Base-by-base conservation (phyloP, 1,140 invertebrate genomes). In the Cyclargus thomasi region DNA sequence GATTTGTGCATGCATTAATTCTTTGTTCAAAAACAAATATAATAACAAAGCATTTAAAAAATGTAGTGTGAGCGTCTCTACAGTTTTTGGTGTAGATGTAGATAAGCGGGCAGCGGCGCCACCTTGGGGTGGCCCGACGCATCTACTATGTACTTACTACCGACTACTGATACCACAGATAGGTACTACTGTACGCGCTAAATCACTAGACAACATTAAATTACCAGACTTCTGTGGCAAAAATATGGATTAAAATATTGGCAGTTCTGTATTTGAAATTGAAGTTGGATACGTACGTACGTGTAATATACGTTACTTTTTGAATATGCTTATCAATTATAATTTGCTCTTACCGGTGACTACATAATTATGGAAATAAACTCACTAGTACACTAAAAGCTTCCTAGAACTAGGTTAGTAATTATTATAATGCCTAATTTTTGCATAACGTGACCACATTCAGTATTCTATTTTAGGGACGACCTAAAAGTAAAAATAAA, bases 71-170 rank as follows among this genome's bases (percentile, higher is more conserved):
- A 35, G 14, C 67, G 62, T 55, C 71, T 73, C 68, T 53, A 70
- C 35, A 66, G 55, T 16, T 70, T 64, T 36, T 39, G 39, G 65
- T 67, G 35, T 70, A 65, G 62, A 62, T 62, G 67, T 75, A 75
- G 55, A 59, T 59, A 65, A 53, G 47, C 47, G 64, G 72, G 53
- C 69, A 65, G 53, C 73, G 73, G 75, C 74, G 78, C 74, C 78
- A 76, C 72, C 72, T 73, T 67, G 69, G 74, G 79, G 75, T 75
- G 73, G 65, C 76, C 69, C 53, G 18, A 20, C 67, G 7, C 55
- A 59, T 11, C 39, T 47, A 47, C 39, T 47, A 5, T 5, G 3
- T 35, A 16, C 39, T 47, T 47, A 47, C 39, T 47, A 47, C 39
- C 14, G 39, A 47, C 39, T 47, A 47, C 39, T 16, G 39, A 47